phyloP scores from a whole-genome alignment of 2,888 invertebrate genomes.

The Agriopis aurantiaria region DNA sequence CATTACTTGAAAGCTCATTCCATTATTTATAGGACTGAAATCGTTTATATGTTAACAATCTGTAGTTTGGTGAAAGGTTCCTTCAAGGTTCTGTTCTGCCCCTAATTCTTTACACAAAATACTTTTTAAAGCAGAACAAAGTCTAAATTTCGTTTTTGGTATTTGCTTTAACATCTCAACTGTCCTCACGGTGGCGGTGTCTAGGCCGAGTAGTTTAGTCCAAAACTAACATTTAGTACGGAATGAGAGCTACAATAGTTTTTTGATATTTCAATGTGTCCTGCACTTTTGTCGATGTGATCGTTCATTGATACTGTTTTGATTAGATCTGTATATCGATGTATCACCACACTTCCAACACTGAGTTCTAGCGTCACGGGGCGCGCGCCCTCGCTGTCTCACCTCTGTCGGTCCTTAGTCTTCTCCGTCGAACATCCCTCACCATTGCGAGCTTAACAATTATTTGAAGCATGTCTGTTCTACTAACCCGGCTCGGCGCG shows the following conservation, averaged over 20 bases:
- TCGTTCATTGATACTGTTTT: constrained; percentile 77
- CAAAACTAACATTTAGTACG: constrained; percentile 75
- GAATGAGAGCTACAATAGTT: constrained; percentile 77
- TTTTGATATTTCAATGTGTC: constrained; percentile 74
- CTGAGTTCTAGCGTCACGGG: constrained; percentile 65
- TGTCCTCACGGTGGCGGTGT: constrained; percentile 84
- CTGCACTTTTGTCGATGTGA: constrained; percentile 80
- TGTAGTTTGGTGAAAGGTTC: constrained; percentile 63
- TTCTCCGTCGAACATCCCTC: constrained; percentile 81
- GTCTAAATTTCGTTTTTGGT: constrained; percentile 87
- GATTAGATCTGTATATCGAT: constrained; percentile 83
- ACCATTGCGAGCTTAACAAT: constrained; percentile 85
- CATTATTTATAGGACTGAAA: constrained; percentile 7
- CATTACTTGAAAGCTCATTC: constrained; percentile 34
- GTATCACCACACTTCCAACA: constrained; percentile 82
- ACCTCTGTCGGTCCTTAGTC: constrained; percentile 74
- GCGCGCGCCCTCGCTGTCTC: constrained; percentile 61
- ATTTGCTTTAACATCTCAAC: constrained; percentile 78
- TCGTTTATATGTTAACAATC: constrained; percentile 4
- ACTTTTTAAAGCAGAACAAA: constrained; percentile 81
- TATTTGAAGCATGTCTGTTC: constrained; percentile 84
- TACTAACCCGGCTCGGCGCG: constrained; percentile 83
- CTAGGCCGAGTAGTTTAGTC: constrained; percentile 82
- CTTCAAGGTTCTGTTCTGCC: constrained; percentile 76
- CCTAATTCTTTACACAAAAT: constrained; percentile 65